These are phyloP conservation scores for Spatula clypeata DNA, from an alignment of 2,797 vertebrate genomes.

Conservation along the genomic window DNA sequence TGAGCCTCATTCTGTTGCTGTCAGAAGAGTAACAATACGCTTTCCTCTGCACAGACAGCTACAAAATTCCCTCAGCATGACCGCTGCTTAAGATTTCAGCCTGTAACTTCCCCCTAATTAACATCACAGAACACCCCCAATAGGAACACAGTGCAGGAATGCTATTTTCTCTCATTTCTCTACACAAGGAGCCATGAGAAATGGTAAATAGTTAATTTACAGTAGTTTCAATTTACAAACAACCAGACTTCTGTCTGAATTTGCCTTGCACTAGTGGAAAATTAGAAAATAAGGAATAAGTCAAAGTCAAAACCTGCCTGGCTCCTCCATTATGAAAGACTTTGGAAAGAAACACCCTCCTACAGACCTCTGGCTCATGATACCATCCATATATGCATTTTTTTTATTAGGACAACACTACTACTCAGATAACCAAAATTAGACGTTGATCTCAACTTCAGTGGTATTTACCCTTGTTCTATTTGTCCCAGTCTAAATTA, in stretches of 20 bases:
- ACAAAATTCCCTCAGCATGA: slow-evolving; percentile 41
- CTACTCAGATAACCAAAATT: slow-evolving; percentile 26
- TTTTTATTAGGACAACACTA: not conserved
- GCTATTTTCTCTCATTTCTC: not conserved
- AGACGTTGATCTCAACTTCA: slow-evolving; percentile 48
- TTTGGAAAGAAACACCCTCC: not conserved
- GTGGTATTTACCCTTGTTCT: not conserved
- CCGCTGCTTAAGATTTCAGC: slow-evolving; percentile 28
- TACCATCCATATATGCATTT: not conserved
- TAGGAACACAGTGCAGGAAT: not conserved
- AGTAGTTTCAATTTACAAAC: slow-evolving; percentile 9
- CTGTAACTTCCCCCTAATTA: slow-evolving; percentile 22
- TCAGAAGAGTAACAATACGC: slow-evolving; percentile 38
- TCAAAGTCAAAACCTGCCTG: not conserved
- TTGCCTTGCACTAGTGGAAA: not conserved
- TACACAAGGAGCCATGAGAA: not conserved
- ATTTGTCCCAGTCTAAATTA: not conserved
- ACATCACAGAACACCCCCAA: slow-evolving; percentile 18
- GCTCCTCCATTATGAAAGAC: not conserved
- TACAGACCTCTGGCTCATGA: not conserved
- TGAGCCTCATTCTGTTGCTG: slow-evolving; percentile 35
- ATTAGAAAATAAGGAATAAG: not conserved
- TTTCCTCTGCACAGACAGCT: not conserved
- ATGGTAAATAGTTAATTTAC: not conserved
- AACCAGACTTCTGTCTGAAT: not conserved